Base-by-base conservation (phyloP, 2,888 invertebrate species). In the Malthinus seriepunctatus region DNA sequence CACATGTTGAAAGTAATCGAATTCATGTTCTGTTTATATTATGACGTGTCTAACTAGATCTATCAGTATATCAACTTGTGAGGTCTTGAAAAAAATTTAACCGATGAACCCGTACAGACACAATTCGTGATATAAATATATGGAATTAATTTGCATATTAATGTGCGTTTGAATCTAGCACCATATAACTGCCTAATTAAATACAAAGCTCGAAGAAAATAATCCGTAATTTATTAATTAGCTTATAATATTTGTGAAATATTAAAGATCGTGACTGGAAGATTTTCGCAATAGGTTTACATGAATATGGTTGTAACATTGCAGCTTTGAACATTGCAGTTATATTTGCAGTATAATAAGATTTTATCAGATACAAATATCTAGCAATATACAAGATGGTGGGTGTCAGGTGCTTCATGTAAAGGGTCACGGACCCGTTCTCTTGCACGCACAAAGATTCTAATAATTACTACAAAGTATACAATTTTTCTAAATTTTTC, bases 231-330 rank as follows among this genome's bases (percentile, higher is more conserved):
- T 51, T 59, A 59, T 54, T 59, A 59, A 59, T 59, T 59, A 59
- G 59, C 51, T 55, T 55, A 46, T 46, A 54, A 45, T 59, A 47
- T 59, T 59, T 50, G 54, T 55, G 54, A 59, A 59, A 59, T 59
- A 59, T 59, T 59, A 54, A 51, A 54, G 46, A 55, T 54, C 59
- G 59, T 59, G 59, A 59, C 59, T 59, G 12, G n/a, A 37, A 39
- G 46, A 54, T 59, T 59, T 59, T 59, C 59, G 59, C 51, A 59
- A 59, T 54, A 54, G 51, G 59, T 59, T 59, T 59, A 59, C 59
- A 59, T 55, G 59, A 55, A 35, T 32, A 12, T 42, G 44, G 31
- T 42, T 48, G 44, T 50, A 53, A 54, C 37, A 44, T 51, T 55
- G 54, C 59, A 59, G 51, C 50, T 59, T 46, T 23, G 23, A 51